phyloP scores from a whole-genome alignment of 2,113 vertebrate genomes.

The Halichoerus grypus region DNA sequence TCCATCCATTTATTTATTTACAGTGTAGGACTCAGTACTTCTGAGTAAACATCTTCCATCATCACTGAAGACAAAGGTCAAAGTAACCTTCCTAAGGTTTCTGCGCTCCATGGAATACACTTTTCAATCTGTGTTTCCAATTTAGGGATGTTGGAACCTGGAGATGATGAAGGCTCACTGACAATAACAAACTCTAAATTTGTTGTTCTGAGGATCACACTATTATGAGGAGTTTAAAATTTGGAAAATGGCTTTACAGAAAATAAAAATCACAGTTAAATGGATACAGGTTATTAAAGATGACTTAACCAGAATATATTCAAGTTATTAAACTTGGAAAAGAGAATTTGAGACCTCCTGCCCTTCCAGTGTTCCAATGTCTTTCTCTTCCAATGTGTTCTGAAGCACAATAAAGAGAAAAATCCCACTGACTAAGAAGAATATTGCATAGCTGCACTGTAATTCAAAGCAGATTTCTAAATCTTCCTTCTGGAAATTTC shows the following conservation, averaged over 20 bases:
- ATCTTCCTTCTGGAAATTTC: slow-evolving; percentile 59
- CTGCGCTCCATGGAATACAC: neutral
- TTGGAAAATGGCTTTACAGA: slow-evolving; percentile 63
- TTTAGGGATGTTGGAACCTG: neutral
- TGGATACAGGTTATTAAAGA: slow-evolving; percentile 68
- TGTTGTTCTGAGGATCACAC: neutral
- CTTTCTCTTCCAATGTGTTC: slow-evolving; percentile 66
- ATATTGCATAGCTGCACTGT: slow-evolving; percentile 56
- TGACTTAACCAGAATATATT: slow-evolving; percentile 71
- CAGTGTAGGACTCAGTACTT: neutral
- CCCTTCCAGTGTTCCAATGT: slow-evolving; percentile 60
- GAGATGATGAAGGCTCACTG: neutral
- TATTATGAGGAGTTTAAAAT: slow-evolving; percentile 55
- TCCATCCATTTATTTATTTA: neutral
- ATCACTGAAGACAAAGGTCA: neutral
- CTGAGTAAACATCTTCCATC: neutral
- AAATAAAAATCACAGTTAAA: slow-evolving; percentile 64
- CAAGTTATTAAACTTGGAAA: slow-evolving; percentile 70
- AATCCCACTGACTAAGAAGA: slow-evolving; percentile 69
- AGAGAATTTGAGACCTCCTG: slow-evolving; percentile 9
- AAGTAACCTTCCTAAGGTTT: neutral
- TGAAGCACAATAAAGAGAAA: slow-evolving; percentile 63
- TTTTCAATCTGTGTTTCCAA: neutral
- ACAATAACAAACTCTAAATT: slow-evolving; percentile 6
- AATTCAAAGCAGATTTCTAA: slow-evolving; percentile 80